Evolutionary conservation across 2,888 invertebrate genomes (phyloP), one percentile per base, ranked within the genome.

Genomic region (Brachynemurus nebulosus): DNA sequence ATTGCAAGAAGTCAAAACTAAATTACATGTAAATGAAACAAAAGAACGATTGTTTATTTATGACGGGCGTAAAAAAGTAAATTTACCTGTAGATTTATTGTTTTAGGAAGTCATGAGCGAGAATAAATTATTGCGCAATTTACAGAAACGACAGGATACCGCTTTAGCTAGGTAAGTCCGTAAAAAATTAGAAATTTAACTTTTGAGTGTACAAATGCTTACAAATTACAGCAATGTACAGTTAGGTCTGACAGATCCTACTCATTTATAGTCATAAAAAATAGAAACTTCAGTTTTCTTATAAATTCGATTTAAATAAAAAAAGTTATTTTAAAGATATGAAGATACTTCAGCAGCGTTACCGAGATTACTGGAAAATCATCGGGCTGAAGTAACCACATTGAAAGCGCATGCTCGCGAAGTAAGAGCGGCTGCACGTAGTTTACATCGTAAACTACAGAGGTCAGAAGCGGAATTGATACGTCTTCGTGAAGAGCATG

Each of bases 81-180:
- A n/a, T n/a, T n/a, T n/a, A n/a, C n/a, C n/a, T n/a, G n/a, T n/a
- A n/a, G n/a, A n/a, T n/a, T n/a, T n/a, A n/a, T n/a, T n/a, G n/a
- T 62, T 65, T 30, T 49, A 78, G 78, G 79, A 80, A 59, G 58
- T 80, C 34, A 66, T 71, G 2, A 74, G 80, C 57, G 88, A 88
- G 60, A 88, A 88, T 58, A 74, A 78, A 52, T 70, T 82, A 30
- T 60, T 88, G 21, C 78, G 80, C 53, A 82, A 79, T 3, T 63
- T 86, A 30, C 85, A 85, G 61, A 85, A 83, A 58, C 74, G 86
- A 40, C 86, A 86, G 55, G 85, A 86, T 55, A 74, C 76, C 46
- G 86, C 86, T 1, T 61, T 88, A 41, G 76, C 77, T 52, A 80
- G 79, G 69, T 77, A 67, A 57, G 58, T 50, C 27, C 7, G 25